A percentile compares a stretch with the other conserved stretches of the same genome.
These are phyloP conservation scores for Columba janthina DNA, from an alignment of 2,113 vertebrate genomes.

Conservation along the genomic window DNA sequence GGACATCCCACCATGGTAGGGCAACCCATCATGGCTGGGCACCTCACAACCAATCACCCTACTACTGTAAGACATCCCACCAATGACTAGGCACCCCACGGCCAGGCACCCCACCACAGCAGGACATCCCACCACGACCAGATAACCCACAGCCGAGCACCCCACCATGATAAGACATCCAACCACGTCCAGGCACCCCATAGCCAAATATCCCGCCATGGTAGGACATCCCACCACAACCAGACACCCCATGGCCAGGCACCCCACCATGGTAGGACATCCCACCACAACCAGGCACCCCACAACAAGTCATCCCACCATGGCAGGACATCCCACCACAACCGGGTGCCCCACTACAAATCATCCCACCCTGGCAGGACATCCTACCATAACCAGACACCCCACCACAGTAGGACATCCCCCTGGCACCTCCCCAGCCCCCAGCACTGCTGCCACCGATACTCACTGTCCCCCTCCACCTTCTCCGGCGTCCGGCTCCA, in stretches of 20 bases:
- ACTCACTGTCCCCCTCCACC: slow-evolving; percentile 83
- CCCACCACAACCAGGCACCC: not conserved
- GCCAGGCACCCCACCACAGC: rapidly evolving
- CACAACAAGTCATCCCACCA: too few species aligned
- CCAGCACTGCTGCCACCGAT: rapidly evolving
- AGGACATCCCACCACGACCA: too few species aligned
- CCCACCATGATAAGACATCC: rapidly evolving
- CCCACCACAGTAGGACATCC: rapidly evolving
- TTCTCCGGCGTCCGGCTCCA: slow-evolving; percentile 85
- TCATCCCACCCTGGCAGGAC: rapidly evolving
- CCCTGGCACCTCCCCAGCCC: not conserved
- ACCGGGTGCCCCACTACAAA: rapidly evolving
- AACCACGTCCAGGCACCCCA: rapidly evolving
- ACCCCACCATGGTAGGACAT: rapidly evolving
- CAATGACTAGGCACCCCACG: rapidly evolving
- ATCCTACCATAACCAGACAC: not conserved
- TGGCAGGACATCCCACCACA: rapidly evolving
- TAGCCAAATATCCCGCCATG: rapidly evolving
- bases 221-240: too few species aligned
- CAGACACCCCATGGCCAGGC: rapidly evolving
- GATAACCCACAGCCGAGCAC: rapidly evolving
- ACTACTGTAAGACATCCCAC: rapidly evolving
- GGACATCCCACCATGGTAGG: not conserved
- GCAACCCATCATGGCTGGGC: too few species aligned
- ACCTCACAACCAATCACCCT: not conserved